Conservation (phyloP, 2,113 vertebrate species). For the Dicrurus megarhynchus region DNA sequence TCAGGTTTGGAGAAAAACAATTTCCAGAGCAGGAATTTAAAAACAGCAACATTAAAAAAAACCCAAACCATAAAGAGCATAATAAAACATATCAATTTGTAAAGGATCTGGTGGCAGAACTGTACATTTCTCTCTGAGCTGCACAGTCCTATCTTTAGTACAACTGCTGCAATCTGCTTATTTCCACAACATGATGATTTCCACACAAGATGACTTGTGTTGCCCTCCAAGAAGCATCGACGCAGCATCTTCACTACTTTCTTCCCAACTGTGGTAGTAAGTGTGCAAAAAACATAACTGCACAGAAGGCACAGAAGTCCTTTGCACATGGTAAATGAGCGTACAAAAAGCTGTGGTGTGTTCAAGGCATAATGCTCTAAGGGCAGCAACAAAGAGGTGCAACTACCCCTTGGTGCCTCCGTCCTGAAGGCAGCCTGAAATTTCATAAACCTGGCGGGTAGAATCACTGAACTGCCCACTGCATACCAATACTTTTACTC, state of each 20-base stretch:
- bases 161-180: not conserved
- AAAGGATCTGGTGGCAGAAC: not conserved
- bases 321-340: not conserved
- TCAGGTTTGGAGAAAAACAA: not conserved
- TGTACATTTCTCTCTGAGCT: not conserved
- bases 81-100: not conserved
- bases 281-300: not conserved
- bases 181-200: not conserved
- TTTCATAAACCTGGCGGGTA: not conserved
- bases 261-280: not conserved
- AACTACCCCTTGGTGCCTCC: fast-evolving
- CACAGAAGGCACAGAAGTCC: not conserved
- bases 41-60: not conserved
- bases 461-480: not conserved
- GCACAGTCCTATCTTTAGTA: not conserved
- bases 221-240: not conserved
- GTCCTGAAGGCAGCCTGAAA: not conserved
- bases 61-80: not conserved
- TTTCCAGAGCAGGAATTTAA: not conserved
- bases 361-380: not conserved
- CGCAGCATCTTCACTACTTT: not conserved
- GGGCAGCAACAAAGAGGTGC: not conserved
- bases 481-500: not conserved
- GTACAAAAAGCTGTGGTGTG: not conserved
- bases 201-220: not conserved